Evolutionary conservation across 2,113 vertebrate species (phyloP).

Genomic region (Chrysemys picta): DNA sequence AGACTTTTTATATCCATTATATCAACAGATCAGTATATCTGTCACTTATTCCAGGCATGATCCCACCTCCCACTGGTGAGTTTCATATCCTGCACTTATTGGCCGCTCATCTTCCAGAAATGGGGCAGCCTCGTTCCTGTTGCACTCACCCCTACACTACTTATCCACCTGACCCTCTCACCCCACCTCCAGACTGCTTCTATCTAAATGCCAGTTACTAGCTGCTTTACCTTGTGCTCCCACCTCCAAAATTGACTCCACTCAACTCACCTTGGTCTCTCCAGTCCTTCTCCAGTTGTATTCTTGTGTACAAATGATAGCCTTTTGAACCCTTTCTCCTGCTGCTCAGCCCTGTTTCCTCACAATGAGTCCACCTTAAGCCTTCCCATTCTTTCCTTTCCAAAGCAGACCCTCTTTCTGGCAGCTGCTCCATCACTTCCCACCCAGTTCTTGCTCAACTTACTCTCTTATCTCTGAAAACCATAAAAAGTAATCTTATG

Average conservation of each 20-base stretch:
- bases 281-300: background rate
- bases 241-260: background rate
- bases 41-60: background rate
- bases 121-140: background rate
- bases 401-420: background rate
- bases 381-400: background rate
- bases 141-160: background rate
- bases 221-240: background rate
- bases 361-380: background rate
- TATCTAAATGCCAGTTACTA: background rate
- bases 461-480: background rate
- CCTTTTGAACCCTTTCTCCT: background rate
- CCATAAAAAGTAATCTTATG: background rate
- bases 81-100: background rate
- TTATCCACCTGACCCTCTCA: background rate
- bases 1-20: background rate
- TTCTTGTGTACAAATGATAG: rapidly evolving
- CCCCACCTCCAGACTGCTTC: background rate
- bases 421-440: background rate
- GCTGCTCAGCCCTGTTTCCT: background rate
- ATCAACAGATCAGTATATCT: background rate
- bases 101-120: background rate
- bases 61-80: too few species aligned
- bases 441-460: background rate
- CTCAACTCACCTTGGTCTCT: background rate